Evolutionary conservation across 2,113 vertebrate species (phyloP), one percentile per base, ranked within the genome.

Genomic region (Myrmecobius fasciatus): DNA sequence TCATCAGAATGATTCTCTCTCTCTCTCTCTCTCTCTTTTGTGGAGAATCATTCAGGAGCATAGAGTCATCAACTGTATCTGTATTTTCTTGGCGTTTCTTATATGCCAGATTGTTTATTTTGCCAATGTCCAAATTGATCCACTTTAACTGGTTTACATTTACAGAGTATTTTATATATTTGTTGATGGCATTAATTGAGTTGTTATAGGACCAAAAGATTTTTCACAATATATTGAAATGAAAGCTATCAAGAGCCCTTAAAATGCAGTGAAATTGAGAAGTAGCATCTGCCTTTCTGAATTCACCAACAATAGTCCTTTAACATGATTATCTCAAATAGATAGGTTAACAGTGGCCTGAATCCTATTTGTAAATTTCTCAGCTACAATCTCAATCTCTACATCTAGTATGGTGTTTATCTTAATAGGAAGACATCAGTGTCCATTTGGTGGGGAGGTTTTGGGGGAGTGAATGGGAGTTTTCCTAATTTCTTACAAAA

Each of bases 291-390:
- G 91, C 90, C 93, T 95, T 92, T 97, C 93, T 91, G 92, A 95
- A 95, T 95, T 31, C 56, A 89, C 54, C 93, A 95, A 94, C 96
- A 94, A 92, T 90, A 90, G 54, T 17, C 53, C 46, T 9, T 91
- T 97, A 91, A 92, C 90, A 97, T 95, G 94, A 95, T 96, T 97
- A 96, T 97, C 94, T 97, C 92, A 97, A 94, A 91, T 54, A 93
- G 36, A 93, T 67, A 95, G 47, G 67, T 24, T 95, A 89, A 89
- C 93, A 95, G 93, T 95, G 94, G 54, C 54, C 52, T 93, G 89
- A 96, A 97, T 93, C 48, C 51, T 92, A 56, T 94, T 54, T 88
- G 56, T 95, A 94, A 94, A 95, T 95, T 96, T 97, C 43, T 60
- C 46, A 95, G 67, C 47, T 93, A 28, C 52, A 93, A 12, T 96